phyloP scores from a whole-genome alignment of 2,888 invertebrate genomes.

The Nectonema munidae region DNA sequence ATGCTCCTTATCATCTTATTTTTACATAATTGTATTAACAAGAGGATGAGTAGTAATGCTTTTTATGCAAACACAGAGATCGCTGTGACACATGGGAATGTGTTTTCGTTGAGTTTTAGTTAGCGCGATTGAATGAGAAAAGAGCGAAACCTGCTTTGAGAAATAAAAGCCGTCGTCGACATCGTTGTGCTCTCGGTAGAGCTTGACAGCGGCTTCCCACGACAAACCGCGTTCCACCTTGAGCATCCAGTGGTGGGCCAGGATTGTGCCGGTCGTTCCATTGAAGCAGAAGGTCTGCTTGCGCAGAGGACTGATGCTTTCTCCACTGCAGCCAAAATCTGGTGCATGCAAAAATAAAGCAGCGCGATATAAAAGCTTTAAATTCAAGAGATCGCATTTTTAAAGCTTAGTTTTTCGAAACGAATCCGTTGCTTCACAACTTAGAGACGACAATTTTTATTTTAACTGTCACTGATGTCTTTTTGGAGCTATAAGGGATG shows the following conservation, averaged over 20 bases:
- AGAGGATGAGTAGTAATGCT: too few species aligned
- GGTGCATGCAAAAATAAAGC: too few species aligned
- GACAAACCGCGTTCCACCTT: slow-evolving; percentile 67
- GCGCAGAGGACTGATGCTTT: slow-evolving; percentile 1
- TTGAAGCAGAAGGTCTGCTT: slow-evolving; percentile 7
- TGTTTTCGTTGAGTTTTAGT: neutral
- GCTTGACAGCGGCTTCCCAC: slow-evolving; percentile 44
- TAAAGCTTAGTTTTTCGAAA: too few species aligned
- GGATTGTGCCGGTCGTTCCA: neutral
- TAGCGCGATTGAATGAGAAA: neutral
- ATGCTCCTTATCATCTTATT: too few species aligned
- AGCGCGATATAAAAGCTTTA: slow-evolving; percentile 18
- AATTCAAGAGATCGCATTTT: too few species aligned
- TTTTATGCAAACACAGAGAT: too few species aligned
- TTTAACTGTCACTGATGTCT: too few species aligned
- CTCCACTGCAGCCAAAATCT: slow-evolving; percentile 9
- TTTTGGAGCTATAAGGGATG: too few species aligned
- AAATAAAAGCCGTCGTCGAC: slow-evolving; percentile 65
- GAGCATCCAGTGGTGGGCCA: slow-evolving; percentile 32
- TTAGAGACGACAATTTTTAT: too few species aligned
- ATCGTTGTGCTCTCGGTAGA: slow-evolving; percentile 35
- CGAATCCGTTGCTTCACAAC: too few species aligned
- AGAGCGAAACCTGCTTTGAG: slow-evolving; percentile 34
- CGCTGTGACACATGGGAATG: neutral
- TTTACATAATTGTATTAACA: too few species aligned